Evolutionary conservation across 2,888 invertebrate species (phyloP).

Genomic region (Charanyca ferruginea): DNA sequence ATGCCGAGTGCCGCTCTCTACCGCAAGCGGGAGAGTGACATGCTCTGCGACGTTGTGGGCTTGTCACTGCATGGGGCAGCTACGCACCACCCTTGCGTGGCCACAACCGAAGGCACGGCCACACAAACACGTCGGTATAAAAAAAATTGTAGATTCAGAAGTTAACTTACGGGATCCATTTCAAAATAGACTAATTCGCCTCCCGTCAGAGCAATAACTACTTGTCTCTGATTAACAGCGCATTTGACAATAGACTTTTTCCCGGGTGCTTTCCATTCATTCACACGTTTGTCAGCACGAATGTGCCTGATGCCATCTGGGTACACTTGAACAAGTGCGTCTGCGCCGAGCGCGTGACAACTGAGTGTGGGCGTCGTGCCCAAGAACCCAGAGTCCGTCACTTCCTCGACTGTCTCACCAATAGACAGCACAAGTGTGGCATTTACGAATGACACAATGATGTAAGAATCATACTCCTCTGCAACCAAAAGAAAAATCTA

Average conservation of each 20-base stretch:
- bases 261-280: constrained; percentile 99
- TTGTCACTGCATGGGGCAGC: constrained; percentile 89
- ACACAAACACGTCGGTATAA: constrained; percentile 81
- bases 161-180: constrained; percentile 97
- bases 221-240: constrained; percentile 99
- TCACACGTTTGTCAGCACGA: constrained; percentile 98
- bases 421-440: constrained; percentile 99
- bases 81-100: constrained; percentile 85
- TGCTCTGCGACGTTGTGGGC: constrained; percentile 93
- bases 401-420: constrained; percentile 99
- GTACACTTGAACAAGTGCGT: constrained; percentile 99
- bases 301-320: constrained; percentile 99
- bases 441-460: constrained; percentile 99
- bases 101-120: constrained; percentile 76
- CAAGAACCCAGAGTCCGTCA: constrained; percentile 99
- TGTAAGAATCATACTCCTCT: constrained; percentile 99
- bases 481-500: constrained; percentile 92
- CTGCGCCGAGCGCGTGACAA: constrained; percentile 99
- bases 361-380: constrained; percentile 99
- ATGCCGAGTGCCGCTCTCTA: constrained; percentile 92
- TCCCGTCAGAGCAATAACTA: constrained; percentile 99
- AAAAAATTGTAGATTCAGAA: constrained; percentile 2
- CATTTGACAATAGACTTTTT: constrained; percentile 99
- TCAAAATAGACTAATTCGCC: constrained; percentile 99
- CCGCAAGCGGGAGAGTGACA: constrained; percentile 87